Evolutionary conservation across 1,140 invertebrate genomes (phyloP).

Genomic region (Drosophila quadrilineata): DNA sequence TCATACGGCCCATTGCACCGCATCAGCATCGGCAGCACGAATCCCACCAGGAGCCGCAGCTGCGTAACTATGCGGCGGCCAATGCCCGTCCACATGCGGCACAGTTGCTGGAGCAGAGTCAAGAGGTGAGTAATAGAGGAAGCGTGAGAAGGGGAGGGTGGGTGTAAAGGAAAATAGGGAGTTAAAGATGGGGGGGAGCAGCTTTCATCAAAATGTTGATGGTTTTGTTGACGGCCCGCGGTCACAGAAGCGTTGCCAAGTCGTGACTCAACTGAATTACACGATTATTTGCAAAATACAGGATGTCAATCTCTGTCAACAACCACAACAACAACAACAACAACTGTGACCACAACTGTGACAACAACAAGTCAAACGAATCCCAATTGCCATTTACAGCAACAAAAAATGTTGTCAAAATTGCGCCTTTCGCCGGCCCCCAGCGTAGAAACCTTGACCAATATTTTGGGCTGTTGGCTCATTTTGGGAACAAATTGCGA

Average conservation of each 20-base stretch:
- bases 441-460: conserved; percentile 63
- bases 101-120: conserved; percentile 73
- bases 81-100: conserved; percentile 69
- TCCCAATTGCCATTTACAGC: conserved; percentile 35
- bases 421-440: conserved; percentile 65
- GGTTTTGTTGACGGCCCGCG: conserved; percentile 35
- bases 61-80: conserved; percentile 68
- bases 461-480: conserved; percentile 38
- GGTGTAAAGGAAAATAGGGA: too few relatives aligned
- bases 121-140: conserved; percentile 60
- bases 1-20: conserved; percentile 73
- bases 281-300: conserved; percentile 75
- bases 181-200: not conserved
- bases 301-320: conserved; percentile 46
- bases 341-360: conserved; percentile 20
- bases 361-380: conserved; percentile 21
- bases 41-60: conserved; percentile 68
- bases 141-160: conserved; percentile 1
- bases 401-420: conserved; percentile 61
- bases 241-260: conserved; percentile 44
- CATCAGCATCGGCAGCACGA: conserved; percentile 72
- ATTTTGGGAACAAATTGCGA: conserved; percentile 65
- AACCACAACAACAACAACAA: conserved; percentile 15
- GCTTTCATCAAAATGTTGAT: conserved; percentile 51
- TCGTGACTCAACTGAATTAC: conserved; percentile 68